Base-by-base conservation (phyloP, 2,113 vertebrate species). In the Carettochelys insculpta region DNA sequence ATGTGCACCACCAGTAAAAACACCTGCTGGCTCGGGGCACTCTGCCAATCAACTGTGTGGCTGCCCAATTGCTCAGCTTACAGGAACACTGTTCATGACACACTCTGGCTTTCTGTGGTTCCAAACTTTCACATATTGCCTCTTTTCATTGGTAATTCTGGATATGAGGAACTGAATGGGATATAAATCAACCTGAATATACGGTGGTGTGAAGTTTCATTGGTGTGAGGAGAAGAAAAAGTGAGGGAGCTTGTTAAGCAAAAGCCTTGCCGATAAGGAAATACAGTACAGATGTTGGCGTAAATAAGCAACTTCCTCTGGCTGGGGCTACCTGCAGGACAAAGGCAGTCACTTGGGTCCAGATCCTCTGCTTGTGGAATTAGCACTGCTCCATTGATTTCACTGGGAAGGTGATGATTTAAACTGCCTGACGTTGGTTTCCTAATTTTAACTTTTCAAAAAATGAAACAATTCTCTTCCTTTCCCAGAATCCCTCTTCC, bases 161-260 rank as follows among this genome's bases (percentile, higher is more conserved):
- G 4, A 48, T 20, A 3, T 0, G 0, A 53, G 3, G 41, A 31
- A 2, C 31, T 0, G 50, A 41, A 0, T 6, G 1, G 12, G 6
- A 71, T 16, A 47, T 53, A 53, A 11, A 25, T 41, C 41, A 20
- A 73, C 45, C 87, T 83, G 3, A 2, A 0, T 1, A 48, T 19
- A 41, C 5, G 81, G 25, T 41, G 38, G 2, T 73, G 58, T 25
- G 24, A 11, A 0, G 19, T 51, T 85, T 71, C 6, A 1, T 3
- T 11, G 41, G 22, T 2, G 54, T 38, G 16, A 71, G 48, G 12
- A 47, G 20, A 24, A 24, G 25, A 11, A 6, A 48, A 54, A 3
- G 7, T 0, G 2, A 2, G 5, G 61, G 19, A 20, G n/a, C n/a
- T 20, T 2, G 8, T 52, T 61, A 14, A 45, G 20, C 16, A 14